A percentile compares a stretch with the other conserved stretches of the same genome.
phyloP scores from a whole-genome alignment of 1,140 invertebrate genomes.

The Drosophila carrolli region DNA sequence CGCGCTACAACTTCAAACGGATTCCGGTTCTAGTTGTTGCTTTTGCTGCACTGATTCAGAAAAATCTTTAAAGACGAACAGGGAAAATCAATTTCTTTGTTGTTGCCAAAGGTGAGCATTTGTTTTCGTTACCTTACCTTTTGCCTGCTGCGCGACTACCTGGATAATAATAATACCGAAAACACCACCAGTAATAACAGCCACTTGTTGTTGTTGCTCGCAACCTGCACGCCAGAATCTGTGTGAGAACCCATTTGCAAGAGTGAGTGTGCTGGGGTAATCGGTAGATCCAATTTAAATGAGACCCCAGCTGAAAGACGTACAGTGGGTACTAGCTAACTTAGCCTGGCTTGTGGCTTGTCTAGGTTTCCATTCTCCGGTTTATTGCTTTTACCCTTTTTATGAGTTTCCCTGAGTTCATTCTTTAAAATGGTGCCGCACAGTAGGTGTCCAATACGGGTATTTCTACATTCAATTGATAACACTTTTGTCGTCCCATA shows the following conservation, averaged over 20 bases:
- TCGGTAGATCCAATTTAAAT: slow-evolving; percentile 75
- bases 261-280: slow-evolving; percentile 33
- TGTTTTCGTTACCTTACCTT: slow-evolving; percentile 58
- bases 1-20: slow-evolving; percentile 72
- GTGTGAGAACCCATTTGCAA: slow-evolving; percentile 22
- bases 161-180: slow-evolving; percentile 23
- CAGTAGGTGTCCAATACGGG: slow-evolving; percentile 7
- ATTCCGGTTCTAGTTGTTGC: slow-evolving; percentile 67
- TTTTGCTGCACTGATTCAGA: slow-evolving; percentile 66
- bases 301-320: slow-evolving; percentile 39
- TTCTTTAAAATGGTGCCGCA: background rate
- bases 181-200: background rate
- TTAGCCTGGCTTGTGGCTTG: background rate
- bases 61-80: slow-evolving; percentile 49
- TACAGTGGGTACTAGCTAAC: slow-evolving; percentile 40
- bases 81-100: slow-evolving; percentile 82
- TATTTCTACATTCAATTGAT: slow-evolving; percentile 12
- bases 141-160: slow-evolving; percentile 48
- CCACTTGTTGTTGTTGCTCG: slow-evolving; percentile 4
- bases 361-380: background rate
- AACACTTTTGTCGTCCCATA: background rate
- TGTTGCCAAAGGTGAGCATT: slow-evolving; percentile 49
- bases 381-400: slow-evolving; percentile 3
- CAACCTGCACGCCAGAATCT: slow-evolving; percentile 15
- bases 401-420: background rate